A percentile compares a stretch with the other conserved stretches of the same genome.
phyloP scores from a whole-genome alignment of 2,888 invertebrate genomes.

The Machimus atricapillus region DNA sequence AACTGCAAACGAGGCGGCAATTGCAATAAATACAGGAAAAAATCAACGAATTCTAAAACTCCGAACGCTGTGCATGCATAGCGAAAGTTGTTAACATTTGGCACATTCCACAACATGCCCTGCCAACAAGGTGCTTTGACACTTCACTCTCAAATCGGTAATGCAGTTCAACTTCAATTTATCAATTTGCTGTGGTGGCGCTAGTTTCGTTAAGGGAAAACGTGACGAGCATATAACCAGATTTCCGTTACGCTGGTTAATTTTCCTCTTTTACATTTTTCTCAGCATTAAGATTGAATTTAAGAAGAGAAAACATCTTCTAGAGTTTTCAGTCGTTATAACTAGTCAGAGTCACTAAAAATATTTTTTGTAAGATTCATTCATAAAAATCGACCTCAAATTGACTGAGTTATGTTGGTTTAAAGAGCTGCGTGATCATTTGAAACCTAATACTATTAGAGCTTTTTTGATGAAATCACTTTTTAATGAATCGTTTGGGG shows the following conservation, averaged over 20 bases:
- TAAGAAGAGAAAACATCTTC: no score
- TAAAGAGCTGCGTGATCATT: no score
- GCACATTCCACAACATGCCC: conserved; percentile 26
- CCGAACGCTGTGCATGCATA: background rate
- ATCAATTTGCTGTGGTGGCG: background rate
- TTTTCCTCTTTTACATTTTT: no score
- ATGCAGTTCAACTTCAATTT: background rate
- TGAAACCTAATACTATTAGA: no score
- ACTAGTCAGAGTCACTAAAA: no score
- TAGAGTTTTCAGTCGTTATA: no score
- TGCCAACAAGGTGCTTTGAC: background rate
- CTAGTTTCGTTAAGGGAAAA: background rate
- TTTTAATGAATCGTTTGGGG: no score
- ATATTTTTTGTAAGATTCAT: no score
- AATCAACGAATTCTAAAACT: background rate
- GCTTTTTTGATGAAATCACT: no score
- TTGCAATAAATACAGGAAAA: background rate
- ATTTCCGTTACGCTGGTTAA: background rate
- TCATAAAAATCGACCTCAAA: no score
- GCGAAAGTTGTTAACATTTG: conserved; percentile 7
- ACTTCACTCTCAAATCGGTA: background rate
- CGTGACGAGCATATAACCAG: background rate
- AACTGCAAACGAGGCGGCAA: background rate
- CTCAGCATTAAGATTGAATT: no score
- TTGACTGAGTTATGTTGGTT: no score